Evolutionary conservation across 2,888 invertebrate species (phyloP), one percentile per base, ranked within the genome.

Genomic region (Parnassius mnemosyne): DNA sequence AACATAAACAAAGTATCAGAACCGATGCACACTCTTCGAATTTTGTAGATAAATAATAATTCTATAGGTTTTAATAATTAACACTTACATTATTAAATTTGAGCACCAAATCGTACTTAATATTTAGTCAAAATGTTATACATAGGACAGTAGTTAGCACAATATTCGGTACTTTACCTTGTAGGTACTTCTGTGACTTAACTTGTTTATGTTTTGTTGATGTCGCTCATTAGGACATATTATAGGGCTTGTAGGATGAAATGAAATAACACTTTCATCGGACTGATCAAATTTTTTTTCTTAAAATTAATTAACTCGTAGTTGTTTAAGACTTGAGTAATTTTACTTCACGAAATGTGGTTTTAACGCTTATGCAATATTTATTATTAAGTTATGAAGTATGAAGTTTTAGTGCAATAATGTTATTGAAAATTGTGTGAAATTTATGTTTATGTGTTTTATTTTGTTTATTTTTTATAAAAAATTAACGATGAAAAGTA

Each of bases 61-160:
- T 80, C 74, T 77, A 77, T 86, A 87, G 82, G 83, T 81, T 81
- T 85, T 82, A 77, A 76, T 74, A 67, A 84, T 80, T 81, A 85
- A 87, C 88, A 88, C 87, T 83, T 86, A 87, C 84, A 84, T 87
- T 83, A 87, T 84, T 81, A 83, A 84, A 84, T 85, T 88, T 87
- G 90, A 91, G 90, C 90, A 91, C 90, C 90, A 90, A 91, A 90
- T 90, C 85, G 90, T 91, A 91, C 90, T 91, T 91, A 90, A 88
- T 89, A 85, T 87, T 89, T 89, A 90, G 88, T 87, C 85, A 90
- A 89, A 89, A 87, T 87, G 79, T 89, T 85, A 75, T 57, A 72
- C 63, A 69, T 74, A 77, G 75, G 70, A 67, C 66, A 67, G 76
- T 81, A 84, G 81, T 75, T 82, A 82, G 81, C 81, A 78, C 80